Evolutionary conservation across 2,888 invertebrate genomes (phyloP).

Genomic region (Tribolium freemani): DNA sequence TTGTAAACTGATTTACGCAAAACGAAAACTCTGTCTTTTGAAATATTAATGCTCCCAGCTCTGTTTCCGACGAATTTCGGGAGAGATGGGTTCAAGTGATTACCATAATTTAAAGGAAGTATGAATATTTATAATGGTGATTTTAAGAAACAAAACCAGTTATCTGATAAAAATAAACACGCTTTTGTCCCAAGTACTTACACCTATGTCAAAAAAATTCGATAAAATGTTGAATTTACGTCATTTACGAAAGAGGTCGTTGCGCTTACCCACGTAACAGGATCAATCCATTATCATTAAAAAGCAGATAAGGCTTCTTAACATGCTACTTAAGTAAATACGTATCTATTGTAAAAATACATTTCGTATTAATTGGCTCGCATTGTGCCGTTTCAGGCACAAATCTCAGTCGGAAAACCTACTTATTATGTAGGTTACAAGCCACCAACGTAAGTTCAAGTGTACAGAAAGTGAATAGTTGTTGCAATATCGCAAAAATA

Average conservation of each 20-base stretch:
- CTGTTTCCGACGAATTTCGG: neutral
- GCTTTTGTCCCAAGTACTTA: constrained; percentile 9
- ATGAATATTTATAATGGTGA: constrained; percentile 19
- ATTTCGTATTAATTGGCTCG: neutral
- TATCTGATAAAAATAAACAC: no score
- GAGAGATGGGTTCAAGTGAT: neutral
- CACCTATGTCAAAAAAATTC: no score
- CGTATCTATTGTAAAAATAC: constrained; percentile 2
- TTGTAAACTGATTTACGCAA: neutral
- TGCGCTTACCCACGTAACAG: constrained; percentile 10
- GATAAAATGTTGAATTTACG: no score
- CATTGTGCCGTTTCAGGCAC: neutral
- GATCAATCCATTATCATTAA: constrained; percentile 9
- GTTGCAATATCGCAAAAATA: constrained; percentile 26
- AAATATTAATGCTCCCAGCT: no score
- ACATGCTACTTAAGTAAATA: neutral
- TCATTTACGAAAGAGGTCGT: neutral
- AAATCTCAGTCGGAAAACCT: constrained; percentile 41
- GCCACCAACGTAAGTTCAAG: constrained; percentile 41
- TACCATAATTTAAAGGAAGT: constrained; percentile 1
- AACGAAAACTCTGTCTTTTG: neutral
- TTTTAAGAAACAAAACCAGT: constrained; percentile 8
- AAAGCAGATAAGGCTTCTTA: neutral
- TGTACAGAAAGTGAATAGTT: constrained; percentile 44
- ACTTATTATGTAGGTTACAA: constrained; percentile 43